Conservation (phyloP, 2,113 vertebrate genomes). For the Apodemus sylvaticus region DNA sequence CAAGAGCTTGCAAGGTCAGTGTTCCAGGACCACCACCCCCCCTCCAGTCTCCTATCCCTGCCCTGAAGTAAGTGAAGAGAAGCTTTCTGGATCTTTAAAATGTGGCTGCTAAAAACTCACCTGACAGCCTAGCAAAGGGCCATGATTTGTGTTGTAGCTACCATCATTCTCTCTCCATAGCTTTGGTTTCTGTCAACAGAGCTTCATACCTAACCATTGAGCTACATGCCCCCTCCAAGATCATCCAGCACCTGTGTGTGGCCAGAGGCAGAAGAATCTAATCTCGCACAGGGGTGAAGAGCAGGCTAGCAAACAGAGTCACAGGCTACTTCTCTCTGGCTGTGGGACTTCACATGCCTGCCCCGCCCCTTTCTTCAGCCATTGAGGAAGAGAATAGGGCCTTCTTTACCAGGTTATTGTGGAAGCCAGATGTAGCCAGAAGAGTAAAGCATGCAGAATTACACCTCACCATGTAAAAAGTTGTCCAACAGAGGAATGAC, state of each 20-base stretch:
- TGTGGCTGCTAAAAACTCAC: not conserved
- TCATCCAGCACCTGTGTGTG: not conserved
- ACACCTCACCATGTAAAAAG: not conserved
- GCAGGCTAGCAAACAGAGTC: not conserved
- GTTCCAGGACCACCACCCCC: not conserved
- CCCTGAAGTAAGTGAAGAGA: not conserved
- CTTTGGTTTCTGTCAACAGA: not conserved
- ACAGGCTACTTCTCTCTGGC: no score
- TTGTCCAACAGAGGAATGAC: not conserved
- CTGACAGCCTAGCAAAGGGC: not conserved
- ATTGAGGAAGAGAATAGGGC: not conserved
- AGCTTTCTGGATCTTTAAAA: not conserved
- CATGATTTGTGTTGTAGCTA: not conserved
- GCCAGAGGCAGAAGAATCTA: not conserved
- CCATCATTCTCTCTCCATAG: not conserved
- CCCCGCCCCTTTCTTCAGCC: not conserved
- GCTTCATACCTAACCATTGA: not conserved
- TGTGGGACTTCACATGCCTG: not conserved
- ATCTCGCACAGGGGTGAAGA: not conserved
- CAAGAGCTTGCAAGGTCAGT: not conserved
- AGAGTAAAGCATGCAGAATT: not conserved
- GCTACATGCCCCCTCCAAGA: not conserved
- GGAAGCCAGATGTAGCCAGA: no score
- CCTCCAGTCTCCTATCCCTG: not conserved
- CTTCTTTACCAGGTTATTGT: not conserved